Conservation (phyloP, 2,888 invertebrate genomes). For the Tetramorium bicarinatum region DNA sequence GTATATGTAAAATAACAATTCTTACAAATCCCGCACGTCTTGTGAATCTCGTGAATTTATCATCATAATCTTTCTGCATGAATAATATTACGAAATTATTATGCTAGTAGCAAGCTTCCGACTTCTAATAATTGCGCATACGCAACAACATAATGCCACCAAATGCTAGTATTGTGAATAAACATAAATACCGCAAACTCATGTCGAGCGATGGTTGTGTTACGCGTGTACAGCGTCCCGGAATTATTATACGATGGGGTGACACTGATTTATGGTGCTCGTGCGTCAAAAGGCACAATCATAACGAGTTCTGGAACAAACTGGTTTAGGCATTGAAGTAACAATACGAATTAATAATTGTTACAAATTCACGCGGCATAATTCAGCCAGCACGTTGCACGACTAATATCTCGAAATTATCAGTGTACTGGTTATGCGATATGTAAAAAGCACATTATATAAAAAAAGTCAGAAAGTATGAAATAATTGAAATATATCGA, state of each 20-base stretch:
- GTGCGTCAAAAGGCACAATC: constrained; percentile 39
- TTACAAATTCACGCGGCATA: not conserved
- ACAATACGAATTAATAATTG: constrained; percentile 31
- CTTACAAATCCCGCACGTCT: not conserved
- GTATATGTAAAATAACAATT: not conserved
- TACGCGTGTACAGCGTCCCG: constrained; percentile 10
- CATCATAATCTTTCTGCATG: not conserved
- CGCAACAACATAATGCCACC: not conserved
- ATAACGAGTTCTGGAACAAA: constrained; percentile 47
- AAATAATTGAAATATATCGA: not conserved
- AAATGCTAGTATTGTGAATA: not conserved
- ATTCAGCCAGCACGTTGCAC: not conserved
- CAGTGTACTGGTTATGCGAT: not conserved
- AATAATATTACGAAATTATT: constrained; percentile 26
- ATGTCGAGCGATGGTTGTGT: not conserved
- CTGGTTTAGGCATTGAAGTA: constrained; percentile 31
- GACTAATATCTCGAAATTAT: constrained; percentile 8
- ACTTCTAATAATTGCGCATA: not conserved
- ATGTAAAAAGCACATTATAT: not conserved
- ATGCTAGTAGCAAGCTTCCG: not conserved
- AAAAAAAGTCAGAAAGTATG: not conserved
- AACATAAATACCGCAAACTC: constrained; percentile 14
- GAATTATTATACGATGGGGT: constrained; percentile 9
- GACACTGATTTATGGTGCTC: constrained; percentile 31
- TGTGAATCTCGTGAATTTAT: constrained; percentile 15